Evolutionary conservation across 2,113 vertebrate species (phyloP).

Genomic region (Chionomys nivalis): DNA sequence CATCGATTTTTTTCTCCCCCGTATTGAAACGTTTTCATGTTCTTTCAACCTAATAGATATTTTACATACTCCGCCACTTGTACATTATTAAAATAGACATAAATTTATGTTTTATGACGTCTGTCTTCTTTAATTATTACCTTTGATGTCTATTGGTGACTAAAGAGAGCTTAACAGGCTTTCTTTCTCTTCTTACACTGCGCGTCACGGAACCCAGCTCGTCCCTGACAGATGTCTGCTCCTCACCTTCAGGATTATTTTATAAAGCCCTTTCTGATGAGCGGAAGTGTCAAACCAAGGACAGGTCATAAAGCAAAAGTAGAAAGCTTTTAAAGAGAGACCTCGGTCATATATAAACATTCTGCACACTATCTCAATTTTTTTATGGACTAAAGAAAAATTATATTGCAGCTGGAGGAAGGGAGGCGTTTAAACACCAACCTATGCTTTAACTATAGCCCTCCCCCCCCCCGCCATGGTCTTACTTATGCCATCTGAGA

Average conservation of each 20-base stretch:
- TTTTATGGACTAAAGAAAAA: constrained; percentile 88
- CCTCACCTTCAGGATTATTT: constrained; percentile 92
- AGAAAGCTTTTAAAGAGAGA: constrained; percentile 91
- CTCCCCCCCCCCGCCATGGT: constrained; percentile 35
- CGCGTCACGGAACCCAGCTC: constrained; percentile 88
- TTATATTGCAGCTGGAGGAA: constrained; percentile 86
- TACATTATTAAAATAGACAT: constrained; percentile 90
- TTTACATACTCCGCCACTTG: constrained; percentile 87
- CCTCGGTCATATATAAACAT: constrained; percentile 92
- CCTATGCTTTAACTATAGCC: constrained; percentile 65
- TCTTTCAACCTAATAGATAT: constrained; percentile 86
- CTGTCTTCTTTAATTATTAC: constrained; percentile 93
- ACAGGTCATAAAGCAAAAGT: constrained; percentile 93
- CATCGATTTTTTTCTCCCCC: constrained; percentile 82
- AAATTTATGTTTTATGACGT: constrained; percentile 92
- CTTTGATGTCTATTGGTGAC: constrained; percentile 93
- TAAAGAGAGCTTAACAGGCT: constrained; percentile 93
- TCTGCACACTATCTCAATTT: constrained; percentile 90
- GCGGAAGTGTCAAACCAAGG: constrained; percentile 92
- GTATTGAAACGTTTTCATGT: constrained; percentile 83
- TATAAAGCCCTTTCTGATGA: constrained; percentile 93
- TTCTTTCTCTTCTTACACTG: constrained; percentile 92
- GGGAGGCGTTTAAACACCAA: constrained; percentile 84
- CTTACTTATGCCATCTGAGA: constrained; percentile 71
- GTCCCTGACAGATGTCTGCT: constrained; percentile 91